Conservation (phyloP, 2,113 vertebrate genomes). For the Pungitius pungitius region DNA sequence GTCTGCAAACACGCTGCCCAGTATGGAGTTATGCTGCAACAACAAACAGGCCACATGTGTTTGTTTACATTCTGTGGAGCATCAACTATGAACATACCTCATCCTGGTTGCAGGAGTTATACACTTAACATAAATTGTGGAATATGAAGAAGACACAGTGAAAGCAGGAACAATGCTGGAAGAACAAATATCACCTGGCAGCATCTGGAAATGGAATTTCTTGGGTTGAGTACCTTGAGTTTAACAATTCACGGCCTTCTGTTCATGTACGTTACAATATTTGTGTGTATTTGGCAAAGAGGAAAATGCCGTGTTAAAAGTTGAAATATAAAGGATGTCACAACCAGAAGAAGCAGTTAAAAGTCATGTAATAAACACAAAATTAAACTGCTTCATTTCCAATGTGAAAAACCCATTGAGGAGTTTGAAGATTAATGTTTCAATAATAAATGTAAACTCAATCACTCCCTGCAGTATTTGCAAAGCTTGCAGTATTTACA, state of each 20-base stretch:
- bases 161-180: conserved; percentile 34
- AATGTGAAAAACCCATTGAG: not conserved
- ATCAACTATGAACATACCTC: not conserved
- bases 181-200: conserved; percentile 7
- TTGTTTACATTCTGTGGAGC: not conserved
- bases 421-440: not conserved
- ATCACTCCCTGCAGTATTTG: not conserved
- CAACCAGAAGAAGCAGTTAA: conserved; percentile 12
- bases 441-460: conserved; percentile 14
- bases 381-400: not conserved
- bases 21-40: conserved; percentile 89
- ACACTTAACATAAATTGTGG: conserved; percentile 28
- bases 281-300: not conserved
- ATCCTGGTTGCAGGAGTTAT: not conserved
- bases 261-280: not conserved
- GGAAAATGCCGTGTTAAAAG: not conserved
- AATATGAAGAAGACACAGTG: conserved; percentile 26
- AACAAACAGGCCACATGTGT: conserved; percentile 57
- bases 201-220: not conserved
- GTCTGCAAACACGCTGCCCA: conserved; percentile 91
- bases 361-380: not conserved
- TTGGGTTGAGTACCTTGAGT: not conserved
- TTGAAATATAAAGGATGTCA: not conserved
- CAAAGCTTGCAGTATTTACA: conserved; percentile 8
- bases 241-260: not conserved